Percentiles rank a stretch among this genome's conserved stretches.
These are phyloP conservation scores for Rhinoraja longicauda DNA, from an alignment of 2,797 vertebrate genomes.

Conservation along the genomic window DNA sequence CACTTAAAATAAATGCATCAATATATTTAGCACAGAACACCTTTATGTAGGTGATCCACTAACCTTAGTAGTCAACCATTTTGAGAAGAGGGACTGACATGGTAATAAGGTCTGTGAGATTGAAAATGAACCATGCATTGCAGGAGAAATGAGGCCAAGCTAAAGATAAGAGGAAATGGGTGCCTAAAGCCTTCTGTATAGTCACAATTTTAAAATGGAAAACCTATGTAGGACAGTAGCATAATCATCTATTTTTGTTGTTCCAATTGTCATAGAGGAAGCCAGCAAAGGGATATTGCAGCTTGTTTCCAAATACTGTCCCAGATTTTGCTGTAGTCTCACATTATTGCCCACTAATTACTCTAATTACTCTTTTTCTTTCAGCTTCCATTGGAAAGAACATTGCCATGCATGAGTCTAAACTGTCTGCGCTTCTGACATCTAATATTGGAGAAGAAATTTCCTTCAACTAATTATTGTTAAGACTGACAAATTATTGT, in stretches of 20 bases:
- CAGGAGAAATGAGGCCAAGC: slow-evolving; percentile 2
- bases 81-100: slow-evolving; percentile 16
- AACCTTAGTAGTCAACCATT: slow-evolving; percentile 27
- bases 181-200: not conserved
- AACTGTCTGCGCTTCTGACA: too few species aligned
- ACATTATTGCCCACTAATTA: not conserved
- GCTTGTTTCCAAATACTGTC: not conserved
- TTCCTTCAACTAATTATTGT: too few species aligned
- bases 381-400: too few species aligned
- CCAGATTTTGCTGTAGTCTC: not conserved
- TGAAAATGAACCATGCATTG: not conserved
- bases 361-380: too few species aligned
- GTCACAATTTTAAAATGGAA: slow-evolving; percentile 1
- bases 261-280: not conserved
- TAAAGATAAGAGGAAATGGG: not conserved
- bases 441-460: too few species aligned
- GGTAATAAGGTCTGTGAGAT: slow-evolving; percentile 9
- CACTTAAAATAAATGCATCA: slow-evolving; percentile 33
- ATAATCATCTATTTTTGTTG: not conserved
- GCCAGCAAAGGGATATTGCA: not conserved
- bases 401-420: not conserved
- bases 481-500: too few species aligned
- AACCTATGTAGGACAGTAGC: slow-evolving; percentile 19
- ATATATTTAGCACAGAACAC: slow-evolving; percentile 32
- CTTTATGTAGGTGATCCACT: slow-evolving; percentile 36